These are phyloP conservation scores for Synanthedon tipuliformis DNA, from an alignment of 2,888 invertebrate genomes.

Conservation along the genomic window DNA sequence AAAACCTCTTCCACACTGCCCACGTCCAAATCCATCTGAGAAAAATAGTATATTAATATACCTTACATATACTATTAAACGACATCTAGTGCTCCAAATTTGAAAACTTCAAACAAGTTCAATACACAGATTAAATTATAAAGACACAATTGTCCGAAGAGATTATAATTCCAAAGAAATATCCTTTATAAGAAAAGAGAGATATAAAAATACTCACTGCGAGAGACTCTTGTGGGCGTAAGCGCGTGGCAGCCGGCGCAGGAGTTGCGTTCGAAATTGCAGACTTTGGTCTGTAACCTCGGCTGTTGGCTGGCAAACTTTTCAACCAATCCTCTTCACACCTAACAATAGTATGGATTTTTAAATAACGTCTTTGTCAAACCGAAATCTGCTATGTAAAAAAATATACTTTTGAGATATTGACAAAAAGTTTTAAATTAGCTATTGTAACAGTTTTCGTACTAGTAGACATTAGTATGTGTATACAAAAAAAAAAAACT, in stretches of 20 bases:
- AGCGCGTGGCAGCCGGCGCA: conserved; percentile 17
- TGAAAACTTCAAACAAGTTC: too few relatives aligned
- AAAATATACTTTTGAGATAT: too few relatives aligned
- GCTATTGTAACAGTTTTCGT: background rate
- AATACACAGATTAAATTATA: too few relatives aligned
- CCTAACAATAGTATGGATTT: conserved; percentile 14
- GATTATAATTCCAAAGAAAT: too few relatives aligned
- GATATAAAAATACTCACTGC: conserved; percentile 10
- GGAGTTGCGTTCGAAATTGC: conserved; percentile 13
- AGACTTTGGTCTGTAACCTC: conserved; percentile 31
- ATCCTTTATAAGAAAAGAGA: too few relatives aligned
- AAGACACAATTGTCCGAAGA: too few relatives aligned
- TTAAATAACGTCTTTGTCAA: too few relatives aligned
- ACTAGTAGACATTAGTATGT: background rate
- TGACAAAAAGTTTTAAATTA: too few relatives aligned
- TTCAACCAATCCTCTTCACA: conserved; percentile 57
- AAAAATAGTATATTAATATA: too few relatives aligned
- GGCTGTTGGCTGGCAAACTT: conserved; percentile 27
- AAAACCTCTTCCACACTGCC: conserved; percentile 34
- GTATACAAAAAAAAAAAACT: background rate
- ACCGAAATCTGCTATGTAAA: too few relatives aligned
- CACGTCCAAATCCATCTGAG: conserved; percentile 33
- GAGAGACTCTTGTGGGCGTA: conserved; percentile 11
- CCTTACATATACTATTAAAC: too few relatives aligned
- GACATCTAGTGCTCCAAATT: too few relatives aligned